Conservation (phyloP, 2,888 invertebrate species). For the Drosophila conformis region DNA sequence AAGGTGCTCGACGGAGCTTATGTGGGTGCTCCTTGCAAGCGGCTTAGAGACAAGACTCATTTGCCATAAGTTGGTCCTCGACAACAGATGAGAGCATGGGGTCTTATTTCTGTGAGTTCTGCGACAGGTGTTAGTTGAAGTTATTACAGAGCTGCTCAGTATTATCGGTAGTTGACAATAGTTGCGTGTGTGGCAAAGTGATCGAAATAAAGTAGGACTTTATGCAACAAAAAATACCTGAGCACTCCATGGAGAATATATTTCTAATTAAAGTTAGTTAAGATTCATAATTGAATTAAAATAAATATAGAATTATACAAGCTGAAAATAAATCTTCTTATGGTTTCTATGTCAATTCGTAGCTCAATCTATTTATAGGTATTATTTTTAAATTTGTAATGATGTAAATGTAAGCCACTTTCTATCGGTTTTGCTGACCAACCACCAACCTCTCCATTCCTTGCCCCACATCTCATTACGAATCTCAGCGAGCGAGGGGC, state of each 20-base stretch:
- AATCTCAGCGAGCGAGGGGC: neutral
- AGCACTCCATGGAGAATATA: neutral
- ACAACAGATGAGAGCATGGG: neutral
- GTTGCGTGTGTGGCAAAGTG: neutral
- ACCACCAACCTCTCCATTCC: neutral
- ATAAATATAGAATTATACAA: neutral
- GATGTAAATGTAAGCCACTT: neutral
- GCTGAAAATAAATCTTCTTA: too few relatives aligned
- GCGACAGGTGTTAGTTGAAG: neutral
- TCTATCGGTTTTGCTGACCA: neutral
- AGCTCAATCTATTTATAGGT: neutral
- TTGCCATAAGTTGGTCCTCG: constrained; percentile 3
- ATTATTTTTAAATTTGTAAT: neutral
- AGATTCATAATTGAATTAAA: neutral
- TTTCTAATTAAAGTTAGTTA: neutral
- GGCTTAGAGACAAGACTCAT: constrained; percentile 30
- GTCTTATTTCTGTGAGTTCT: neutral
- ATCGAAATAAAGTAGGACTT: neutral
- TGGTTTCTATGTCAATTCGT: neutral
- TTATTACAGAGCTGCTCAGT: neutral
- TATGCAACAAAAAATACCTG: neutral
- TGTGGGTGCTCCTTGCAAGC: constrained; percentile 33
- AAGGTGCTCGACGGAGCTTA: constrained; percentile 3
- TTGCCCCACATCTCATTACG: constrained; percentile 22
- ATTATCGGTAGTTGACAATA: neutral